Percentiles rank a stretch among this genome's conserved stretches.
These are phyloP conservation scores for Craniophora ligustri DNA, from an alignment of 2,888 invertebrate genomes.

Conservation along the genomic window DNA sequence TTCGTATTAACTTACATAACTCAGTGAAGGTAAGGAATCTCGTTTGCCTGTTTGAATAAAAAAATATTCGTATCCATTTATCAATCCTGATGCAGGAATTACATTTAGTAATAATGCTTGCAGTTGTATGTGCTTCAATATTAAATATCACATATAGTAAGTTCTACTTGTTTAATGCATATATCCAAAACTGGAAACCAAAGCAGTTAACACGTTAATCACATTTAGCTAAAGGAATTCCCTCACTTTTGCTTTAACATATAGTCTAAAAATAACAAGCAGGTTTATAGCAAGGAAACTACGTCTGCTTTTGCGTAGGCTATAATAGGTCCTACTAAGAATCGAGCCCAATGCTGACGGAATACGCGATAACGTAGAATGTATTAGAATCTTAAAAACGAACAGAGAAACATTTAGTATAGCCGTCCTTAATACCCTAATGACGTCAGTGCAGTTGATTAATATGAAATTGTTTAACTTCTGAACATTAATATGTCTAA, in stretches of 20 bases:
- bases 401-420: slow-evolving; percentile 1
- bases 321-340: no score
- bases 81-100: background rate
- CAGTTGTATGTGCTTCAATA: no score
- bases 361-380: slow-evolving; percentile 9
- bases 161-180: no score
- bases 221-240: background rate
- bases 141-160: no score
- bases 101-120: no score
- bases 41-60: background rate
- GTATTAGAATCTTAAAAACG: background rate
- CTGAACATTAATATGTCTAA: slow-evolving; percentile 10
- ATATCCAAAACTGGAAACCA: no score
- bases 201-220: background rate
- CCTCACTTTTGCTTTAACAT: background rate
- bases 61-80: background rate
- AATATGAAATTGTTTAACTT: slow-evolving; percentile 27
- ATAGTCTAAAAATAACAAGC: background rate
- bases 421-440: slow-evolving; percentile 11
- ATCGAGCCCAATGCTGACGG: slow-evolving; percentile 1
- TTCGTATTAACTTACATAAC: no score
- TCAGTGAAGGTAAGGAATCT: slow-evolving; percentile 7
- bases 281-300: background rate
- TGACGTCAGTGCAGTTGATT: slow-evolving; percentile 33
- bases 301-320: slow-evolving; percentile 1